Evolutionary conservation across 2,888 invertebrate species (phyloP), one percentile per base, ranked within the genome.

Genomic region (Drosophila mimetica): DNA sequence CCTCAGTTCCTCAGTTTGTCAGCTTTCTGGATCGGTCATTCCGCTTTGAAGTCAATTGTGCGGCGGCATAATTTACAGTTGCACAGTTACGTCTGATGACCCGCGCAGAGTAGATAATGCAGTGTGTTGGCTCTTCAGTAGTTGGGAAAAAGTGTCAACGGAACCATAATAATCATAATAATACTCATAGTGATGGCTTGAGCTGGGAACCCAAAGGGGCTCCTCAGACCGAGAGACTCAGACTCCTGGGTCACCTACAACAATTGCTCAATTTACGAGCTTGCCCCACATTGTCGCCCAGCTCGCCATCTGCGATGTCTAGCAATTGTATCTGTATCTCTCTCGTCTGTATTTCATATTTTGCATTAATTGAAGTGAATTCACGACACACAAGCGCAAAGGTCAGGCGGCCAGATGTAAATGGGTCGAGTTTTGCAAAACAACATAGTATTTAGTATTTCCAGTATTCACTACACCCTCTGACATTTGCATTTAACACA

Each of bases 331-430:
- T n/a, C 20, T 20, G 41, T 16, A 30, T 30, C 13, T 42, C n/a
- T 39, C 39, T 39, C 18, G 39, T 9, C 16, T 46, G 46, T 18
- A 46, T 52, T 75, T 75, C 71, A 72, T 79, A 76, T 83, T 74
- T 74, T 60, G 71, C 72, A 84, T 86, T 83, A 86, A 83, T 86
- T 86, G 84, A 84, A 83, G 72, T 78, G 81, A 84, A 86, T 84
- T 86, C 76, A 74, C 55, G 77, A 73, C 84, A 78, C 37, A 39
- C 18, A 0, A 69, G 71, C 61, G 30, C 69, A 86, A 83, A 81
- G 86, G 83, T 86, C 80, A 74, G 51, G 9, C 64, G 46, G n/a
- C n/a, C n/a, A n/a, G n/a, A 66, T 79, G 77, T 60, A 86, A 82
- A 77, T 86, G 83, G 86, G 86, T 82, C 76, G 79, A 30, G 28